phyloP scores from a whole-genome alignment of 2,113 vertebrate genomes.

The Rhabdomys dilectus region DNA sequence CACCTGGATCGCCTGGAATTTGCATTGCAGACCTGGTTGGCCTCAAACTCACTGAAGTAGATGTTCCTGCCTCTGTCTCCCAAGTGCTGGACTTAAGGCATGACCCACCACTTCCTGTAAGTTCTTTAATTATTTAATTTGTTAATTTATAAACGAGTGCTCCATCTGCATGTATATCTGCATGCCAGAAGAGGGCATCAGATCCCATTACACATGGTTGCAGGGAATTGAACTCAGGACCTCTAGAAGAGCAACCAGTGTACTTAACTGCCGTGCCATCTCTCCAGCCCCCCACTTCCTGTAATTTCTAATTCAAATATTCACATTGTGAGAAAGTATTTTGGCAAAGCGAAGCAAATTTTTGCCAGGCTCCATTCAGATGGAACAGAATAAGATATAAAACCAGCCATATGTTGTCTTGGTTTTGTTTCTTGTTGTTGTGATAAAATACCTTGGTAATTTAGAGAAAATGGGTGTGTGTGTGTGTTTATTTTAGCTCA shows the following conservation, averaged over 20 bases:
- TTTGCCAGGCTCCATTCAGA: not conserved
- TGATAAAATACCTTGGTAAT: not conserved
- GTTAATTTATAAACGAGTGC: no score
- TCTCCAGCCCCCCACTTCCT: not conserved
- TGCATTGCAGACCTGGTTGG: not conserved
- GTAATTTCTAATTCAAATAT: not conserved
- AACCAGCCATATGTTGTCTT: not conserved
- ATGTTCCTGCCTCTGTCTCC: not conserved
- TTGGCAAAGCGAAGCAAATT: not conserved
- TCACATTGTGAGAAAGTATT: conserved; percentile 13
- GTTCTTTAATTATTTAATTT: not conserved
- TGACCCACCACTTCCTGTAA: not conserved
- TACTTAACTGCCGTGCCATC: no score
- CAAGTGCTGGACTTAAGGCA: not conserved
- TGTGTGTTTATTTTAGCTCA: not conserved
- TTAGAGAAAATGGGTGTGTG: not conserved
- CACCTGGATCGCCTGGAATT: not conserved
- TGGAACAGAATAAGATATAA: not conserved
- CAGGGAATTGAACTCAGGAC: no score
- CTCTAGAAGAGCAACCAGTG: no score
- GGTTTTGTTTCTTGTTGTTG: not conserved
- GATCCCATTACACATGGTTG: no score
- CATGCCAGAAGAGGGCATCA: no score
- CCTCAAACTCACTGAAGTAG: not conserved
- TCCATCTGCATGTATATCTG: no score